Evolutionary conservation across 2,888 invertebrate genomes (phyloP).

Genomic region (Alloplasta piceator): DNA sequence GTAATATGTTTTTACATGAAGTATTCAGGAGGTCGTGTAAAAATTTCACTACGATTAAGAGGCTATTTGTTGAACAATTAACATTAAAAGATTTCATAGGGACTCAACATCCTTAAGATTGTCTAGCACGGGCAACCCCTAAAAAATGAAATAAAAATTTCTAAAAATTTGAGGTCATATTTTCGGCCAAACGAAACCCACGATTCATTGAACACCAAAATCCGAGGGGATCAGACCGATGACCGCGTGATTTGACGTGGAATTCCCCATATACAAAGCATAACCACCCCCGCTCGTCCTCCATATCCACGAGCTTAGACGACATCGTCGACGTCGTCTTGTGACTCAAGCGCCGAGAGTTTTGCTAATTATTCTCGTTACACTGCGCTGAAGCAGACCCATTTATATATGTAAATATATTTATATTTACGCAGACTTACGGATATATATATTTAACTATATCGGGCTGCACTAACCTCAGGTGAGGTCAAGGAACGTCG

Average conservation of each 20-base stretch:
- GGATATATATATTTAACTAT: background rate
- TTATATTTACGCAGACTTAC: background rate
- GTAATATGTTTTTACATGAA: no score
- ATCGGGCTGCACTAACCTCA: background rate
- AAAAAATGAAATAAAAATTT: no score
- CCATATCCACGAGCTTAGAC: slow-evolving; percentile 44
- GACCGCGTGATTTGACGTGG: background rate
- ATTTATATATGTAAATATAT: slow-evolving; percentile 3
- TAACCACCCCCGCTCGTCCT: slow-evolving; percentile 22
- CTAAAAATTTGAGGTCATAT: no score
- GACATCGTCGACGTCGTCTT: slow-evolving; percentile 51
- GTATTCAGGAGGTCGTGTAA: no score
- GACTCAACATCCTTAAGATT: no score
- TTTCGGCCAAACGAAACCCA: no score
- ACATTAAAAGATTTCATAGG: no score
- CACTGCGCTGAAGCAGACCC: slow-evolving; percentile 54
- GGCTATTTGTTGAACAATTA: no score
- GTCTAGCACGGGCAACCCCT: no score
- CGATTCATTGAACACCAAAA: no score
- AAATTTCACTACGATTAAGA: no score
- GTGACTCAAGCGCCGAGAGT: slow-evolving; percentile 51
- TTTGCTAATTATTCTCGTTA: slow-evolving; percentile 64
- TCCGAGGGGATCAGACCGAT: background rate
- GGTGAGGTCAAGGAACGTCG: slow-evolving; percentile 61
- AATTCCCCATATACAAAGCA: background rate